These are phyloP conservation scores for Ectemnius lituratus DNA, from an alignment of 2,888 invertebrate species.

Conservation along the genomic window DNA sequence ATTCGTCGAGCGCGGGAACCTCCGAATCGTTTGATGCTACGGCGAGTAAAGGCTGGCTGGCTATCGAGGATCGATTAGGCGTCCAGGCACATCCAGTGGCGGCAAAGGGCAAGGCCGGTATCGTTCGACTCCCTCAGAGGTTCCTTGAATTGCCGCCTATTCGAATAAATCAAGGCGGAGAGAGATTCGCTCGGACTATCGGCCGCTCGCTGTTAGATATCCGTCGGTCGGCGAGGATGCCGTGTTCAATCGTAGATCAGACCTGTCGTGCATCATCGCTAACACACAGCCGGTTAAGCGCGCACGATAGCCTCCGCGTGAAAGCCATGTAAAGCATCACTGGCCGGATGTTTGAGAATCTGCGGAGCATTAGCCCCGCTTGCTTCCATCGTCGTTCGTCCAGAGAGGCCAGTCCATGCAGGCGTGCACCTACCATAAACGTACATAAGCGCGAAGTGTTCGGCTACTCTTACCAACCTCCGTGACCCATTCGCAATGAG, in stretches of 20 bases:
- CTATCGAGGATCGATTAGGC: too few relatives aligned
- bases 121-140: too few relatives aligned
- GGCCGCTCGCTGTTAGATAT: constrained; percentile 13
- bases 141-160: constrained; percentile 4
- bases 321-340: constrained; percentile 31
- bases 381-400: not conserved
- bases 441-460: constrained; percentile 42
- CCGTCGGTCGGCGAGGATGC: constrained; percentile 17
- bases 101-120: too few relatives aligned
- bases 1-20: too few relatives aligned
- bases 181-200: constrained; percentile 32
- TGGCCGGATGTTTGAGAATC: constrained; percentile 27
- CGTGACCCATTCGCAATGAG: constrained; percentile 56
- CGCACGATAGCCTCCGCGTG: constrained; percentile 32
- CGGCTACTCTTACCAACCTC: constrained; percentile 43
- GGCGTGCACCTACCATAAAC: constrained; percentile 47
- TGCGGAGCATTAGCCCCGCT: not conserved
- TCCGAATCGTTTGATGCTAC: too few relatives aligned
- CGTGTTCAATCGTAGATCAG: constrained; percentile 38
- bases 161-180: constrained; percentile 42
- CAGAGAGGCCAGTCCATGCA: constrained; percentile 7
- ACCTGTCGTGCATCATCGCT: constrained; percentile 56
- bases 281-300: constrained; percentile 46
- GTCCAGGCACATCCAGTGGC: too few relatives aligned
- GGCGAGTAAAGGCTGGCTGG: too few relatives aligned